Evolutionary conservation across 2,797 vertebrate species (phyloP).

Genomic region (Adelosebastes latens): DNA sequence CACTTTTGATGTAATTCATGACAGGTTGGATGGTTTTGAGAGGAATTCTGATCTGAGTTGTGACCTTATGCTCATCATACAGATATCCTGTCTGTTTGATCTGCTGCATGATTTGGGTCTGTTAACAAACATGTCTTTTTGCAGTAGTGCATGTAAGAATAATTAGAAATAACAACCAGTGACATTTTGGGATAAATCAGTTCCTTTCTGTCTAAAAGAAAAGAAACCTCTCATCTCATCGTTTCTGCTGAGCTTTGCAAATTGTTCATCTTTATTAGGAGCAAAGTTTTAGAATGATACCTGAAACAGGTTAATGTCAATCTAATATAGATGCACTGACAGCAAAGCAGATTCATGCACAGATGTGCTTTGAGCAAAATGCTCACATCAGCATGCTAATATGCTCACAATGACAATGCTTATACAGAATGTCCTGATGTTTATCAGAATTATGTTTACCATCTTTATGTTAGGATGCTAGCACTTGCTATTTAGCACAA

Average conservation of each 20-base stretch:
- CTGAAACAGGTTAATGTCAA: neutral
- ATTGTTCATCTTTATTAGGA: neutral
- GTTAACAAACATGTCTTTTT: neutral
- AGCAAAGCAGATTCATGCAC: neutral
- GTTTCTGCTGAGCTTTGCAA: neutral
- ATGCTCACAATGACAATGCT: neutral
- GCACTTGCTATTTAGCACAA: neutral
- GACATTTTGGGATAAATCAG: slow-evolving; percentile 4
- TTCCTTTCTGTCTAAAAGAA: neutral
- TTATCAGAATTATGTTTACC: neutral
- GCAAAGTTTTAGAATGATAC: neutral
- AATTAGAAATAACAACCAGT: neutral
- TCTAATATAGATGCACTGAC: neutral
- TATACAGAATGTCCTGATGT: neutral
- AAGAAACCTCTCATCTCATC: neutral
- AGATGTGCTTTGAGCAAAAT: neutral
- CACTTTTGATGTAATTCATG: neutral
- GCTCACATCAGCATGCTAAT: neutral
- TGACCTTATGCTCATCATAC: neutral
- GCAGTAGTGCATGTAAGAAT: neutral
- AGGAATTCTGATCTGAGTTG: neutral
- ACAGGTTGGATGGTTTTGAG: neutral
- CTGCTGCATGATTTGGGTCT: neutral
- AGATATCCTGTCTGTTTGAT: neutral
- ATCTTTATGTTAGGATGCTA: neutral